phyloP scores from a whole-genome alignment of 2,797 vertebrate species.

The Smutsia temminckii region DNA sequence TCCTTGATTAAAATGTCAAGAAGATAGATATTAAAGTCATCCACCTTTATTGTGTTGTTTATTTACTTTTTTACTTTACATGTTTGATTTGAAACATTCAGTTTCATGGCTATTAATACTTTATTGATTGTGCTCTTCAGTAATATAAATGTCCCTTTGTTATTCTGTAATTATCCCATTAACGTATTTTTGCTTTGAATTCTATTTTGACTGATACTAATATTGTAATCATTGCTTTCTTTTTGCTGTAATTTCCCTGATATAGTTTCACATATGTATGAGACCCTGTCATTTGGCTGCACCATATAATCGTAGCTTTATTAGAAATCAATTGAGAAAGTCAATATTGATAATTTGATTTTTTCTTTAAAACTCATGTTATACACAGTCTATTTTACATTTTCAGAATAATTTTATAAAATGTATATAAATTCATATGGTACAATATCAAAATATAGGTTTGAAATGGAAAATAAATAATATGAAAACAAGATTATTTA shows the following conservation, averaged over 20 bases:
- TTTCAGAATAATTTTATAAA: background rate
- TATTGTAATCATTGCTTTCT: background rate
- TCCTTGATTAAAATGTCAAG: background rate
- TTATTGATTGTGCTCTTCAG: background rate
- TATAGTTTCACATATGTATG: background rate
- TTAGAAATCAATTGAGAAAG: background rate
- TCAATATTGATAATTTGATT: background rate
- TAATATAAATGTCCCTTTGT: background rate
- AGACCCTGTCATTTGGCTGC: background rate
- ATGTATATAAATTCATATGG: background rate
- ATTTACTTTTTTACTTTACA: background rate
- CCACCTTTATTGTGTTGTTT: background rate
- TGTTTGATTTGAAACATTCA: slow-evolving; percentile 6
- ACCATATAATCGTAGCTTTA: background rate
- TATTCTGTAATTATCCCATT: background rate
- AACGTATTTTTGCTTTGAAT: background rate
- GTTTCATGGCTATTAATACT: background rate
- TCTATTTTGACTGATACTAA: background rate
- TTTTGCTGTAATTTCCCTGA: background rate
- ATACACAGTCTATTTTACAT: background rate
- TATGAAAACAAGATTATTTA: background rate
- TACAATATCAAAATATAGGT: background rate
- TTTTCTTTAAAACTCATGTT: background rate
- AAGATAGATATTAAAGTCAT: background rate
- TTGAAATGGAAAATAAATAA: slow-evolving; percentile 30